Percentiles rank a stretch among this genome's conserved stretches.
These are phyloP conservation scores for Sigmodon hispidus DNA, from an alignment of 2,113 vertebrate species.

Conservation along the genomic window DNA sequence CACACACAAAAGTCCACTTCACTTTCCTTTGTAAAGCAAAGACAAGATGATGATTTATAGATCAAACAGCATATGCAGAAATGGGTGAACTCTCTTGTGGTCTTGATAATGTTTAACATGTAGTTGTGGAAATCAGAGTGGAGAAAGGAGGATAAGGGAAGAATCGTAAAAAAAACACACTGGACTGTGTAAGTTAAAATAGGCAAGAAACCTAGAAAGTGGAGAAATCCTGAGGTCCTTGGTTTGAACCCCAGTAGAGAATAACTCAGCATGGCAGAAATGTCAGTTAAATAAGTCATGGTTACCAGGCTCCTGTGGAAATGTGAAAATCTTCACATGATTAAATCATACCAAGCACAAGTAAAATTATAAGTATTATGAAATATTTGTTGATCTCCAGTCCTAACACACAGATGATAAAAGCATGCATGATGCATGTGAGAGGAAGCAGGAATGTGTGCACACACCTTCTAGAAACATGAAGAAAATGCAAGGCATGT, in stretches of 20 bases:
- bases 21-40: constrained; percentile 22
- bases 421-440: background rate
- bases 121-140: background rate
- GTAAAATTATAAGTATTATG: background rate
- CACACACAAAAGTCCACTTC: background rate
- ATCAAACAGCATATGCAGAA: background rate
- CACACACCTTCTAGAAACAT: background rate
- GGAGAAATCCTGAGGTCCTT: background rate
- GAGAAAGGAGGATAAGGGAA: background rate
- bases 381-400: background rate
- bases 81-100: background rate
- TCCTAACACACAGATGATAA: background rate
- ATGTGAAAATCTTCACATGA: background rate
- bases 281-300: background rate
- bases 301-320: background rate
- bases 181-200: background rate
- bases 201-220: background rate
- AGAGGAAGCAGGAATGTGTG: background rate
- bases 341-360: background rate
- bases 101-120: background rate
- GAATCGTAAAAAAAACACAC: background rate
- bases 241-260: background rate
- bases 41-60: background rate
- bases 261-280: background rate
- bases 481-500: background rate